Percentiles rank a stretch among this genome's conserved stretches.
These are phyloP conservation scores for Propithecus deckenii DNA, from an alignment of 2,797 vertebrate genomes.

Conservation along the genomic window DNA sequence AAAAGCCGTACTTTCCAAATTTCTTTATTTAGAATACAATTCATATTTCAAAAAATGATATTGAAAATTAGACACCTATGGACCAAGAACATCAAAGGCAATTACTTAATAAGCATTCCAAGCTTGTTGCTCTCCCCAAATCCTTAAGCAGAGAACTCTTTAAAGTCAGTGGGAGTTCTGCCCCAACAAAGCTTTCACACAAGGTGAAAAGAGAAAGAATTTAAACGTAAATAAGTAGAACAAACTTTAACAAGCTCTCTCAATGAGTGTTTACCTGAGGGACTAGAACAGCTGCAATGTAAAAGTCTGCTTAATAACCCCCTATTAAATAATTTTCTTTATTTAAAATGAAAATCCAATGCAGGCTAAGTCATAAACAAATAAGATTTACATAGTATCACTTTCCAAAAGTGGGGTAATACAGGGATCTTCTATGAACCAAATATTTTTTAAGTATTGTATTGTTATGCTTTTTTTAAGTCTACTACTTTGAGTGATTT, in stretches of 20 bases:
- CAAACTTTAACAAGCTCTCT: conserved; percentile 61
- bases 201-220: conserved; percentile 20
- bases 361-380: conserved; percentile 56
- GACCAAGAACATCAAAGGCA: neutral
- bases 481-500: conserved; percentile 5
- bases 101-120: conserved; percentile 15
- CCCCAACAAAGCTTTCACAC: neutral
- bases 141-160: neutral
- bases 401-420: conserved; percentile 32
- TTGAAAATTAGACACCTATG: conserved; percentile 17
- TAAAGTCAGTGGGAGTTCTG: neutral
- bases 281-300: conserved; percentile 56
- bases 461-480: conserved; percentile 21
- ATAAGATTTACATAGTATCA: conserved; percentile 46
- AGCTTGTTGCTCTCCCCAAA: neutral
- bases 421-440: neutral
- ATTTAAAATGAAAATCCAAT: conserved; percentile 70
- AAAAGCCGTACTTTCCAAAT: conserved; percentile 16
- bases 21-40: conserved; percentile 6
- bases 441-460: neutral
- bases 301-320: conserved; percentile 70
- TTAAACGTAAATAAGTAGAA: conserved; percentile 40
- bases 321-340: conserved; percentile 66
- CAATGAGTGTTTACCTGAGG: conserved; percentile 65
- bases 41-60: neutral